Conservation (phyloP, 2,888 invertebrate species). For the Pachliopta kotzebuea region DNA sequence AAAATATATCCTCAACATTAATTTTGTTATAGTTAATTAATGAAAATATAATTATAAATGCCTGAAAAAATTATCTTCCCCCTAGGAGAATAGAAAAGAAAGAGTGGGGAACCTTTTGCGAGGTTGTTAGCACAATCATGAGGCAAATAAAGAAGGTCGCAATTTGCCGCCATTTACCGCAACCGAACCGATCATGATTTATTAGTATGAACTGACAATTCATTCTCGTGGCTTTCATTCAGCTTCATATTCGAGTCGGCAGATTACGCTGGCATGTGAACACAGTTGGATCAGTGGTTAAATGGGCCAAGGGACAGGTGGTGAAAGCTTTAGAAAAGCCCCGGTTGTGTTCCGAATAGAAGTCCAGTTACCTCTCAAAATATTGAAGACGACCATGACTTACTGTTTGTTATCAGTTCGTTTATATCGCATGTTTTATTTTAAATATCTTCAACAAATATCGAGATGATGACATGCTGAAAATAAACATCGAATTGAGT, state of each 20-base stretch:
- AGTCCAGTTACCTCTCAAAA: too few species aligned
- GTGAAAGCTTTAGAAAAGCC: neutral
- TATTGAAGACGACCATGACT: too few species aligned
- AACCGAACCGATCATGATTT: slow-evolving; percentile 23
- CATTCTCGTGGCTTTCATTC: slow-evolving; percentile 13
- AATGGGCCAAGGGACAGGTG: neutral
- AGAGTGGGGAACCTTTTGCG: neutral
- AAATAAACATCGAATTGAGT: neutral
- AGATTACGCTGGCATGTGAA: neutral
- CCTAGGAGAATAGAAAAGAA: neutral
- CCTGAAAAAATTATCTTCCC: neutral
- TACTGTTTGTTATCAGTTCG: too few species aligned
- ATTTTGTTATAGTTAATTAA: neutral
- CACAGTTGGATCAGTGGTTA: neutral
- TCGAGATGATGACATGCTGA: neutral
- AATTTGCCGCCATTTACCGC: slow-evolving; percentile 22
- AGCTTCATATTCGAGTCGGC: neutral
- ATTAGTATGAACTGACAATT: slow-evolving; percentile 20
- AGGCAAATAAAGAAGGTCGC: slow-evolving; percentile 11
- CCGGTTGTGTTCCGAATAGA: too few species aligned
- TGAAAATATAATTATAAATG: neutral
- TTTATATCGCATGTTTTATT: neutral
- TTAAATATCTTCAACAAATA: neutral
- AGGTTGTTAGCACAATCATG: slow-evolving; percentile 2
- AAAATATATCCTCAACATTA: neutral